Conservation (phyloP, 2,888 invertebrate genomes). For the Phortica magna region DNA sequence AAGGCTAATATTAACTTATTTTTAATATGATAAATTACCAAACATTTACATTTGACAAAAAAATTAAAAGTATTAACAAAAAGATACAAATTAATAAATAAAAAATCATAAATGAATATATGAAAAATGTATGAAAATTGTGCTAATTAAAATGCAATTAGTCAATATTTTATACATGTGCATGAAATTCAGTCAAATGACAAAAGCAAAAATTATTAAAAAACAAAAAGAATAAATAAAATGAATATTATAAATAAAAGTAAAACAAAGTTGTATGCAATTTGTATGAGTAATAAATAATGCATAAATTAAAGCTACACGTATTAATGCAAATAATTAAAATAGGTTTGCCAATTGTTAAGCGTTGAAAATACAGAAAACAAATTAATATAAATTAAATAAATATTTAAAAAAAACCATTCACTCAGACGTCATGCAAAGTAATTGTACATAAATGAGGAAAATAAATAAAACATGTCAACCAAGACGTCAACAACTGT, state of each 20-base stretch:
- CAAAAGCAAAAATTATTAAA: neutral
- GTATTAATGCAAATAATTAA: constrained; percentile 23
- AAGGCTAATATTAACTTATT: constrained; percentile 15
- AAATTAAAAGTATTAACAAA: constrained; percentile 21
- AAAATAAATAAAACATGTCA: neutral
- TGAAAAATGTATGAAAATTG: constrained; percentile 11
- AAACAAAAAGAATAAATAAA: neutral
- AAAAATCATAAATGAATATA: neutral
- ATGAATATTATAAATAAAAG: constrained; percentile 4
- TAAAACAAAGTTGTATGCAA: constrained; percentile 1
- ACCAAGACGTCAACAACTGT: neutral
- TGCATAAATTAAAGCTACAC: constrained; percentile 20
- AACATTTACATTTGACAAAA: constrained; percentile 15
- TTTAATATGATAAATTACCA: neutral
- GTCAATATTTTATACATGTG: constrained; percentile 19
- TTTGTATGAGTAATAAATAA: constrained; percentile 17
- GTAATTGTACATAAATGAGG: neutral
- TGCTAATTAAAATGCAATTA: constrained; percentile 31
- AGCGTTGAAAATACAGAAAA: neutral
- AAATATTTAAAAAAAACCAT: constrained; percentile 5
- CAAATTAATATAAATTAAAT: constrained; percentile 6
- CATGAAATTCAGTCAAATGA: neutral
- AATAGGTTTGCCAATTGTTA: constrained; percentile 52
- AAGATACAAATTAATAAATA: constrained; percentile 21
- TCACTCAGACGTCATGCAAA: neutral